These are phyloP conservation scores for Deilephila porcellus DNA, from an alignment of 2,888 invertebrate genomes.

Conservation along the genomic window DNA sequence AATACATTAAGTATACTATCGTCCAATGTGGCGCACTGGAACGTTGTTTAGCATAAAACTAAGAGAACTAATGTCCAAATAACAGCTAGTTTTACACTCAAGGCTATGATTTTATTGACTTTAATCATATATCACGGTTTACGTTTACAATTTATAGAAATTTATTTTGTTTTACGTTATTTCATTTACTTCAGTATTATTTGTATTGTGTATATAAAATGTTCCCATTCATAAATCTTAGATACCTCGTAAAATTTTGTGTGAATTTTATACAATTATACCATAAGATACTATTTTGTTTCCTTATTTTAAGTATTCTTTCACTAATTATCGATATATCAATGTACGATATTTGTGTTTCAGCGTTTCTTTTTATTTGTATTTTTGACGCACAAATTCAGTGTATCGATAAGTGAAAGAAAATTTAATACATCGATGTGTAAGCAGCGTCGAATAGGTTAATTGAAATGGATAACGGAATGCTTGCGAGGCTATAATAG, in stretches of 20 bases:
- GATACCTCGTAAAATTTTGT: neutral
- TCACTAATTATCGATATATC: constrained; percentile 1
- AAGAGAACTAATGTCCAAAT: constrained; percentile 46
- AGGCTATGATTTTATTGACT: constrained; percentile 55
- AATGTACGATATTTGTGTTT: neutral
- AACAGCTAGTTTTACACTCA: constrained; percentile 38
- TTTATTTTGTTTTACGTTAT: constrained; percentile 47
- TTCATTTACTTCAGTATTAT: constrained; percentile 59
- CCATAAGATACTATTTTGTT: neutral
- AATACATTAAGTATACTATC: neutral
- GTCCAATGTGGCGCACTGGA: neutral
- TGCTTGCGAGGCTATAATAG: constrained; percentile 36
- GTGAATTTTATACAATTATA: neutral
- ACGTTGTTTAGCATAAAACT: neutral
- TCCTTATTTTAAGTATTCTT: neutral
- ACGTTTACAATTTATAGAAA: constrained; percentile 47
- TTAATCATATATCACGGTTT: constrained; percentile 42
- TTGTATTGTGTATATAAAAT: constrained; percentile 36
- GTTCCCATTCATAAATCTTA: neutral
- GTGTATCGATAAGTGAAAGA: neutral
- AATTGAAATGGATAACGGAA: constrained; percentile 20
- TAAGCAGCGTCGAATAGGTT: neutral
- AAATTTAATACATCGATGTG: constrained; percentile 1
- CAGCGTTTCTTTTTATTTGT: neutral
- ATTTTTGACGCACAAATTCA: neutral